phyloP scores from a whole-genome alignment of 1,140 invertebrate genomes.

The Anadara kagoshimensis region DNA sequence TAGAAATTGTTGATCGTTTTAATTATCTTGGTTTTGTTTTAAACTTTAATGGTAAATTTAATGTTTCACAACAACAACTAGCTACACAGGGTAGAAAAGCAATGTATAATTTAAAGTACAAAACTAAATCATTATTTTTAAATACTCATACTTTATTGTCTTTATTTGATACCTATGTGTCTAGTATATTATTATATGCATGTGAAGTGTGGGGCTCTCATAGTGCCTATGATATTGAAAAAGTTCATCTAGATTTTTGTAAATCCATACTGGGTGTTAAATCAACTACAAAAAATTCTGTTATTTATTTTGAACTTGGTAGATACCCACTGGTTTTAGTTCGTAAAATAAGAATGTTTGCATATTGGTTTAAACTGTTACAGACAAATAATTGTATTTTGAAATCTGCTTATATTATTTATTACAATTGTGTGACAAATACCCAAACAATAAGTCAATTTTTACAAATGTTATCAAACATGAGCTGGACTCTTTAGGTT shows the following conservation, averaged over 20 bases:
- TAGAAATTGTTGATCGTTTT: constrained; percentile 31
- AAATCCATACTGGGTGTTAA: constrained; percentile 21
- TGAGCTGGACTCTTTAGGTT: not conserved
- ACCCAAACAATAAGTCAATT: not conserved
- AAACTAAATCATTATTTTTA: constrained; percentile 1
- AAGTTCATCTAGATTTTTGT: constrained; percentile 20
- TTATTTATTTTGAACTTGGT: constrained; percentile 20
- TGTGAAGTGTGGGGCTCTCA: constrained; percentile 28
- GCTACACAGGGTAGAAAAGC: constrained; percentile 23
- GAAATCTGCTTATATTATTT: constrained; percentile 5
- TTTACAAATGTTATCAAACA: not conserved
- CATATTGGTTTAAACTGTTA: constrained; percentile 18
- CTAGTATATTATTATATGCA: constrained; percentile 23
- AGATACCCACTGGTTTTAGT: not conserved
- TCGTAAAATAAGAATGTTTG: constrained; percentile 6
- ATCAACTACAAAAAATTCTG: not conserved
- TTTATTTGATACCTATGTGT: constrained; percentile 27
- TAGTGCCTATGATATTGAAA: constrained; percentile 9
- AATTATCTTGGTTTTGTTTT: constrained; percentile 36
- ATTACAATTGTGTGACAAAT: not conserved
- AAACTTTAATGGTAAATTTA: constrained; percentile 26
- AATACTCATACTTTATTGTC: constrained; percentile 2
- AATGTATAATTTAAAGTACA: not conserved
- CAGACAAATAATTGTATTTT: constrained; percentile 5
- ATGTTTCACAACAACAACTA: constrained; percentile 1